phyloP scores from a whole-genome alignment of 2,888 invertebrate species.

The Idaea biselata region DNA sequence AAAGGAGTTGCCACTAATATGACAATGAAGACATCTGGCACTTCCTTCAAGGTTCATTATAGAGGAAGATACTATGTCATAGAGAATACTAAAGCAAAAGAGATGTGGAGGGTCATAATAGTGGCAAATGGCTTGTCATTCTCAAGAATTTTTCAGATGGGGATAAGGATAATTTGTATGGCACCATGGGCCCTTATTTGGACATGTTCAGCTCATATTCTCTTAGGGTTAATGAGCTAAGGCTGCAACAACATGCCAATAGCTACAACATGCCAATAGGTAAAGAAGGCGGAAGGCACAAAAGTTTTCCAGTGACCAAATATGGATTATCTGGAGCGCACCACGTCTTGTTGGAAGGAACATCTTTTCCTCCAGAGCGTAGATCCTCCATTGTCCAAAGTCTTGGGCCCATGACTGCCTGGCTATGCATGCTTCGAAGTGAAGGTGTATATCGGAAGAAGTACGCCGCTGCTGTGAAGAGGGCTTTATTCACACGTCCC shows the following conservation, averaged over 20 bases:
- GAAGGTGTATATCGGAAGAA: conserved; percentile 29
- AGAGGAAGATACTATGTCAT: neutral
- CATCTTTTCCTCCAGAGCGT: conserved; percentile 30
- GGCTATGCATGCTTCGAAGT: conserved; percentile 27
- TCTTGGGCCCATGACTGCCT: conserved; percentile 33
- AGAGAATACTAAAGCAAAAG: neutral
- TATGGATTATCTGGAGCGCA: conserved; percentile 34
- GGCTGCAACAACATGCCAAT: too few species aligned
- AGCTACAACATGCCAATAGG: neutral
- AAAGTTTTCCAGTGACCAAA: conserved; percentile 13
- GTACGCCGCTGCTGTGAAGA: conserved; percentile 31
- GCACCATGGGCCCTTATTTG: neutral
- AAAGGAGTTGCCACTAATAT: neutral
- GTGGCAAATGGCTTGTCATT: neutral
- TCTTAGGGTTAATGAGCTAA: neutral
- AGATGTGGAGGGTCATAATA: neutral
- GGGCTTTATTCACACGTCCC: conserved; percentile 32
- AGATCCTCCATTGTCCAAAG: conserved; percentile 30
- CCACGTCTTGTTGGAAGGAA: conserved; percentile 30
- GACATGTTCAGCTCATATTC: neutral
- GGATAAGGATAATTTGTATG: neutral
- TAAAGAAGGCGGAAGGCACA: neutral
- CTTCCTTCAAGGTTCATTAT: neutral
- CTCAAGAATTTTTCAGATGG: neutral
- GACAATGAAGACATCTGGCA: neutral